Evolutionary conservation across 2,888 invertebrate genomes (phyloP).

Genomic region (Sinodicranocentrus sp.): DNA sequence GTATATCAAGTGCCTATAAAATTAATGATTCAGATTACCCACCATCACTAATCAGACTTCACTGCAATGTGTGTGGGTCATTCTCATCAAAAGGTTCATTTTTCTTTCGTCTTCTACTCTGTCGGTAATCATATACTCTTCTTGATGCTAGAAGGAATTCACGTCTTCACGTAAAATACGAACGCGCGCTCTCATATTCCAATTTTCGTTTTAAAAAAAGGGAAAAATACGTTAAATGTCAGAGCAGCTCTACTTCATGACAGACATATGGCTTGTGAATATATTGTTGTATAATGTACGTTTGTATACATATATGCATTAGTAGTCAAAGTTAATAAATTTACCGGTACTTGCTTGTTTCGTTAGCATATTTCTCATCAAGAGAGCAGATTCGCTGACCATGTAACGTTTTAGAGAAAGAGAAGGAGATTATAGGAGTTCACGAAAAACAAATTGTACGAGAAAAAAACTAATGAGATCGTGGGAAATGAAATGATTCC

Average conservation of each 20-base stretch:
- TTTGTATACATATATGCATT: too few species aligned
- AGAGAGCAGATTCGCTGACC: too few species aligned
- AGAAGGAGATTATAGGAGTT: neutral
- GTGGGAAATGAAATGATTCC: constrained; percentile 67
- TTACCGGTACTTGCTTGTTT: neutral
- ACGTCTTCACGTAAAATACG: too few species aligned
- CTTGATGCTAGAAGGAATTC: too few species aligned
- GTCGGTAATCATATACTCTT: neutral
- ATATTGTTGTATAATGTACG: too few species aligned
- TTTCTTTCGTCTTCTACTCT: neutral
- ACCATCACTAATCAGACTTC: constrained; percentile 18
- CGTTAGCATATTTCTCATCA: constrained; percentile 1
- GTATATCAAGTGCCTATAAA: constrained; percentile 1
- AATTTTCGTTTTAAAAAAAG: too few species aligned
- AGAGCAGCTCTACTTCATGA: too few species aligned
- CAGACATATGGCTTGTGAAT: too few species aligned
- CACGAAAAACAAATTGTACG: constrained; percentile 5
- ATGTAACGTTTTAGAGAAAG: too few species aligned
- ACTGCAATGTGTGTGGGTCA: constrained; percentile 41
- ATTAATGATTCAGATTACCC: constrained; percentile 34
- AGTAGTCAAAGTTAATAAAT: constrained; percentile 16
- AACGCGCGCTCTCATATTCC: too few species aligned
- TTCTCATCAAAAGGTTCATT: constrained; percentile 21
- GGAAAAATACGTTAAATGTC: too few species aligned
- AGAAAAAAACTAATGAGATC: constrained; percentile 64